Evolutionary conservation across 2,797 vertebrate genomes (phyloP).

Genomic region (Fistularia tabacaria): DNA sequence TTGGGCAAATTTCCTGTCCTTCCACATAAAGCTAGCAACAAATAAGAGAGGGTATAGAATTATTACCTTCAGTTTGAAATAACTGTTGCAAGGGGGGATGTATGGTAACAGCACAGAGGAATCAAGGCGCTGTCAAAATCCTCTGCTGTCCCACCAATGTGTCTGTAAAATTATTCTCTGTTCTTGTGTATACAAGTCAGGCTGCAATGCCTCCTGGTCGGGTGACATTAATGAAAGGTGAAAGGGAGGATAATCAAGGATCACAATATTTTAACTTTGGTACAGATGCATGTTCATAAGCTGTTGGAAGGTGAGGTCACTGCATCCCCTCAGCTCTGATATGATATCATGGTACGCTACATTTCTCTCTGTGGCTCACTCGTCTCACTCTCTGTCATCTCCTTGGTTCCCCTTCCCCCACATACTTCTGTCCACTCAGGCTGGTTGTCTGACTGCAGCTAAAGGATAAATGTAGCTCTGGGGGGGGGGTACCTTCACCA

Average conservation of each 20-base stretch:
- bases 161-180: conserved; percentile 43
- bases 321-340: conserved; percentile 46
- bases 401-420: conserved; percentile 6
- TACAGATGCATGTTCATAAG: conserved; percentile 51
- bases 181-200: conserved; percentile 35
- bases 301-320: conserved; percentile 45
- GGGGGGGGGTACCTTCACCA: conserved; percentile 59
- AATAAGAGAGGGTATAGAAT: too few species aligned
- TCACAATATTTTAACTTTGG: conserved; percentile 71
- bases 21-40: too few species aligned
- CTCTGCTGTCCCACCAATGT: conserved; percentile 39
- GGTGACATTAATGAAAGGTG: conserved; percentile 74
- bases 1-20: too few species aligned
- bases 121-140: conserved; percentile 43
- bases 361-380: conserved; percentile 54
- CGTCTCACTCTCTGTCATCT: conserved; percentile 35
- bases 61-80: too few species aligned
- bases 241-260: conserved; percentile 72
- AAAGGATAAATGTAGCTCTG: conserved; percentile 74
- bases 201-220: conserved; percentile 46
- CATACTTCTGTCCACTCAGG: conserved; percentile 42
- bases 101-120: conserved; percentile 29
- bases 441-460: conserved; percentile 50
- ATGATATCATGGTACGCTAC: conserved; percentile 66
- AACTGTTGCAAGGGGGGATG: too few species aligned